phyloP scores from a whole-genome alignment of 2,888 invertebrate species.

The Pyralis farinalis region DNA sequence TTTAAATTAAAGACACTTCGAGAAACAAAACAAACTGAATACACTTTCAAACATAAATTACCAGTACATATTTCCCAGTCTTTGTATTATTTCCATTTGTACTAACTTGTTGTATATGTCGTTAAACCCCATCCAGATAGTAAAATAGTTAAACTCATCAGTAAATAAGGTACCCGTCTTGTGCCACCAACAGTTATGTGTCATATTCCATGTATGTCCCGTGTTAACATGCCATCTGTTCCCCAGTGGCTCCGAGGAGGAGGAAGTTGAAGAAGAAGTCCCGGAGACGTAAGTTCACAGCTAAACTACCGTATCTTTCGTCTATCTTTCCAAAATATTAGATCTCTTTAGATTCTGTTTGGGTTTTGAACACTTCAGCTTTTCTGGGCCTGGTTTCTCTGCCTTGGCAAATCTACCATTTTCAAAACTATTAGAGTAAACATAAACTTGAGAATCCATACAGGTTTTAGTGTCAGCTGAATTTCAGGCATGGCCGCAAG shows the following conservation, averaged over 20 bases:
- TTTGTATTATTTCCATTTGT: neutral
- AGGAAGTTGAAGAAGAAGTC: slow-evolving; percentile 90
- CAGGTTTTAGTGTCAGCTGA: slow-evolving; percentile 35
- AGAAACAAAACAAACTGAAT: neutral
- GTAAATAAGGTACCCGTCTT: neutral
- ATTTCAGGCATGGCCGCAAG: slow-evolving; percentile 55
- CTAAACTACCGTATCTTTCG: slow-evolving; percentile 21
- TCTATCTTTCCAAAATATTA: slow-evolving; percentile 28
- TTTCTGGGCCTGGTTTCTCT: slow-evolving; percentile 62
- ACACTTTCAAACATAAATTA: slow-evolving; percentile 4
- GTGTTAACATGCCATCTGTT: slow-evolving; percentile 33
- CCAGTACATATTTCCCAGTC: neutral
- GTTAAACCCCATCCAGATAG: neutral
- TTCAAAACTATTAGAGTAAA: slow-evolving; percentile 39
- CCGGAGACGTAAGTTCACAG: slow-evolving; percentile 85
- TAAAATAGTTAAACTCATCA: too few relatives aligned
- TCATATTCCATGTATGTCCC: slow-evolving; percentile 15
- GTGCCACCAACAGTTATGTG: slow-evolving; percentile 12
- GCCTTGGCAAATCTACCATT: slow-evolving; percentile 61
- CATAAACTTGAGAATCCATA: slow-evolving; percentile 20
- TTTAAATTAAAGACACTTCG: neutral
- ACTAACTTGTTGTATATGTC: neutral
- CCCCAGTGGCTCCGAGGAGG: slow-evolving; percentile 85
- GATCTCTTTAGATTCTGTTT: slow-evolving; percentile 57
- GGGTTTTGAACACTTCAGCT: slow-evolving; percentile 66